A percentile compares a stretch with the other conserved stretches of the same genome.
phyloP scores from a whole-genome alignment of 2,113 vertebrate genomes.

The Tonatia bakeri region DNA sequence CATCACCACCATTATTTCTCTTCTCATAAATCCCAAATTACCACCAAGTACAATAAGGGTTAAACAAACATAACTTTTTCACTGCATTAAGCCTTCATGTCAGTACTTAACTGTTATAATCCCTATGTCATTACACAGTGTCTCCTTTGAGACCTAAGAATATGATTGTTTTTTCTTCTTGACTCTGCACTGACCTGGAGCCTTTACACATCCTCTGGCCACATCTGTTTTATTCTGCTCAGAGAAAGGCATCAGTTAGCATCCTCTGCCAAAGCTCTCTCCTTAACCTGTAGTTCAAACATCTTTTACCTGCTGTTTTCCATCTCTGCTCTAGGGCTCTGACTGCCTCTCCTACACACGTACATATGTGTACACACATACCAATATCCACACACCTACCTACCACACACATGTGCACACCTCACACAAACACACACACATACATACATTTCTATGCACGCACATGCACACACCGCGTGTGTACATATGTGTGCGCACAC shows the following conservation, averaged over 20 bases:
- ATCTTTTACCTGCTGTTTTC: background rate
- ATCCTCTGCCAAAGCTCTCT: background rate
- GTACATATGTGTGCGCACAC: background rate
- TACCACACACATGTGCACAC: accelerated
- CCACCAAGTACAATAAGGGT: background rate
- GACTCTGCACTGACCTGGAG: background rate
- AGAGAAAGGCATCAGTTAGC: background rate
- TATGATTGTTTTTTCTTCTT: background rate
- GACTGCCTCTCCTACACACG: background rate
- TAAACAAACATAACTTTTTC: background rate
- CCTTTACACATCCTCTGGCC: background rate
- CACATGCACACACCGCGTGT: accelerated
- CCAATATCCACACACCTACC: background rate
- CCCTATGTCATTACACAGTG: background rate
- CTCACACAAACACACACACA: background rate
- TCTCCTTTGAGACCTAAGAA: background rate
- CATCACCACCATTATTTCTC: background rate
- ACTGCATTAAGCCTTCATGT: background rate
- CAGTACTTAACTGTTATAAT: background rate
- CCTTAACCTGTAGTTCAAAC: background rate
- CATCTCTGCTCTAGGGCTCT: background rate
- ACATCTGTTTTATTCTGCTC: background rate
- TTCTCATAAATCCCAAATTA: background rate
- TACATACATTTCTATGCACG: accelerated
- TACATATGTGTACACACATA: background rate